Evolutionary conservation across 2,797 vertebrate genomes (phyloP), one percentile per base, ranked within the genome.

Genomic region (Coregonus ussuriensis): DNA sequence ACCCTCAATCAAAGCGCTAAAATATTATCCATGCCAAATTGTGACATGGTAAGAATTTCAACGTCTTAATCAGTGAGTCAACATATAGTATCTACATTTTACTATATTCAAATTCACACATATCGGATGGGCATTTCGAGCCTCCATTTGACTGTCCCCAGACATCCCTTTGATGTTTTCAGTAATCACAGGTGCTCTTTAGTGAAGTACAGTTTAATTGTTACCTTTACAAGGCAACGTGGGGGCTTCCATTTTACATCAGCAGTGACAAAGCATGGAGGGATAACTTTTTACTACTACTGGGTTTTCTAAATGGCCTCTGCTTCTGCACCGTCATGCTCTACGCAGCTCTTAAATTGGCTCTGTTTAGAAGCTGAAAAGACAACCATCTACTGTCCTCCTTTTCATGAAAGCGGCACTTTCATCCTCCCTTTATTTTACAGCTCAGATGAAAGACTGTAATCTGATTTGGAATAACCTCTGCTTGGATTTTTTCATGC

Each of bases 121-220:
- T 29, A 65, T 53, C 18, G 7, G 21, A 25, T 63, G 21, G 21
- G 21, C 59, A 14, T 66, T 75, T 6, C 0, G 25, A 52, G 6
- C 3, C 51, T 66, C 18, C 3, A 47, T 78, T 74, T 25, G 69
- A 25, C 71, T 37, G 69, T 67, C 51, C 31, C 71, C 83, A 81
- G 78, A 76, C 51, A 25, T 5, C n/a, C 71, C 81, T 89, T 86
- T 87, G 81, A 87, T 81, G 84, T 84, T 63, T n/a, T 81, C 67
- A 81, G 79, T 79, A 86, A 79, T 76, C 74, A 75, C 76, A 88
- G 87, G 82, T 82, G 76, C 74, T 85, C 47, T 63, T 73, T 67
- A 33, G 74, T 47, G 72, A 59, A 25, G 77, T 75, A 82, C 75
- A 81, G 79, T 78, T 72, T 81, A 83, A 83, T 78, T 82, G 75